Percentiles rank a stretch among this genome's conserved stretches.
phyloP scores from a whole-genome alignment of 2,797 vertebrate genomes.

The Erpetoichthys calabaricus region DNA sequence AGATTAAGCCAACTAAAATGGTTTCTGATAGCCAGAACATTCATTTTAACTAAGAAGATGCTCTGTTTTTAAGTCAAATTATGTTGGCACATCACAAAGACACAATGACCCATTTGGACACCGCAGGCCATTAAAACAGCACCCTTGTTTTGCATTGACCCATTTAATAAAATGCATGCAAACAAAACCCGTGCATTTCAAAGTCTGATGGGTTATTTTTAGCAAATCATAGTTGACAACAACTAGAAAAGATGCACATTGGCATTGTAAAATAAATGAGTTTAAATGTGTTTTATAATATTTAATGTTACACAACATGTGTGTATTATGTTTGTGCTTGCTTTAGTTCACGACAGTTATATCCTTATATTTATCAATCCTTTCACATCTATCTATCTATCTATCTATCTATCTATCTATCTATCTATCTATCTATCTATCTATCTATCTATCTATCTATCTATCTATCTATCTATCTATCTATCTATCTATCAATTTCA shows the following conservation, averaged over 20 bases:
- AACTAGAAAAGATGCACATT: background rate
- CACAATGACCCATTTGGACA: background rate
- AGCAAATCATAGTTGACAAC: constrained; percentile 1
- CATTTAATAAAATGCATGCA: background rate
- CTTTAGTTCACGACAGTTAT: no score
- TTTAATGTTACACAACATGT: no score
- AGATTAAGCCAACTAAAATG: background rate
- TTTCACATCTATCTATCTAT: no score
- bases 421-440: no score
- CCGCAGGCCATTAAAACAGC: background rate
- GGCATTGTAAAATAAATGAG: no score
- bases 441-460: no score
- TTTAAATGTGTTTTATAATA: no score
- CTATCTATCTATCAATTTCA: no score
- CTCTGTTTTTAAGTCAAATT: background rate
- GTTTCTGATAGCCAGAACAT: background rate
- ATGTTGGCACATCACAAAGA: constrained; percentile 1
- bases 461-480: no score
- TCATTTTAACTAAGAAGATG: background rate
- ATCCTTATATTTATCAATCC: no score
- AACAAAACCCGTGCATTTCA: background rate
- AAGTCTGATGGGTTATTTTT: background rate
- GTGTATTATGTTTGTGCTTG: no score
- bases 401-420: no score
- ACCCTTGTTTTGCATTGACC: background rate